Conservation (phyloP, 2,797 vertebrate species). For the Enteromius paludinosus region DNA sequence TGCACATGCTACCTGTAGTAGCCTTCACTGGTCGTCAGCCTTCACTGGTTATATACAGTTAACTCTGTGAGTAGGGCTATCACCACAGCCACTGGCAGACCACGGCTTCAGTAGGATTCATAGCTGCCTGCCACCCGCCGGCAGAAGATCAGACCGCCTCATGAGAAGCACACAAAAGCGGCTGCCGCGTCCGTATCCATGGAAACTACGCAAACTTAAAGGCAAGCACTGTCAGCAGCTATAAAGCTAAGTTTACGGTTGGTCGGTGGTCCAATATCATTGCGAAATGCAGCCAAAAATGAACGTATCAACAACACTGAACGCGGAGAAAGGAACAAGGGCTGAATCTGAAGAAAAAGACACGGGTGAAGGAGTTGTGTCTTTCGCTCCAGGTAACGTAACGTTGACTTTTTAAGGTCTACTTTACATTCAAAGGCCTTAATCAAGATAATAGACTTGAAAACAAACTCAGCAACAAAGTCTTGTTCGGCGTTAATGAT, state of each 20-base stretch:
- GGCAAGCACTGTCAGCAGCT: neutral
- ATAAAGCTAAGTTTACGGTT: neutral
- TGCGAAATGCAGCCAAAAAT: slow-evolving; percentile 17
- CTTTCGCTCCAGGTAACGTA: slow-evolving; percentile 33
- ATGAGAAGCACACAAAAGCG: neutral
- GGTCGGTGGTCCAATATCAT: neutral
- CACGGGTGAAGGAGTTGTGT: neutral
- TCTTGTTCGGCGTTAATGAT: neutral
- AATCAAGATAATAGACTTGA: neutral
- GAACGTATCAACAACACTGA: neutral
- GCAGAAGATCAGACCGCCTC: neutral
- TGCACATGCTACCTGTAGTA: neutral
- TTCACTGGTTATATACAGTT: neutral
- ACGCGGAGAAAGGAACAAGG: neutral
- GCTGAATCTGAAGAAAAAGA: neutral
- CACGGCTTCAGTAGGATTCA: neutral
- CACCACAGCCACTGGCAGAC: neutral
- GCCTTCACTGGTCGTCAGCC: no score
- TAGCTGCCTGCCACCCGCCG: neutral
- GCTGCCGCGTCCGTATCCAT: slow-evolving; percentile 36
- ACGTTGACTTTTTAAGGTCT: neutral
- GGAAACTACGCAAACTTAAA: slow-evolving; percentile 43
- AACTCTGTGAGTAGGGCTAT: neutral
- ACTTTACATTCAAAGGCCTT: neutral
- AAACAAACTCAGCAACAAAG: neutral